These are phyloP conservation scores for Tolypeutes matacus DNA, from an alignment of 2,797 vertebrate genomes.

Conservation along the genomic window DNA sequence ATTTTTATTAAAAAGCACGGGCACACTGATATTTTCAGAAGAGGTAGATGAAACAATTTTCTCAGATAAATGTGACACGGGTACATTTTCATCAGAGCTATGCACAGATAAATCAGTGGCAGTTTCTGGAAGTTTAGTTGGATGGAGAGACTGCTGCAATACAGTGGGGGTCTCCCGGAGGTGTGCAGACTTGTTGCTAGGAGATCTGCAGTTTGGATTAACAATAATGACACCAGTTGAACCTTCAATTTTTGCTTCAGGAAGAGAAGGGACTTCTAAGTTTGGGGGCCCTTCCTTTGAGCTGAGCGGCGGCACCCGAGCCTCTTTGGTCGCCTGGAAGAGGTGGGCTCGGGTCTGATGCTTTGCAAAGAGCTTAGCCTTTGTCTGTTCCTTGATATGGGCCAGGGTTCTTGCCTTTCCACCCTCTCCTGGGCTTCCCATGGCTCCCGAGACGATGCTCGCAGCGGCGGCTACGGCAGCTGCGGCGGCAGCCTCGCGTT, in stretches of 20 bases:
- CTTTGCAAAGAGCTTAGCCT: conserved; percentile 91
- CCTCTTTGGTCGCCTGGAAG: conserved; percentile 88
- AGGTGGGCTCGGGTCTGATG: conserved; percentile 90
- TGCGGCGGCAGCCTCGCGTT: conserved; percentile 91
- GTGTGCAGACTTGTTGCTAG: conserved; percentile 89
- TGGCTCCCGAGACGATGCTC: conserved; percentile 89
- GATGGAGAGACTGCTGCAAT: conserved; percentile 87
- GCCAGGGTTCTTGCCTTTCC: conserved; percentile 91
- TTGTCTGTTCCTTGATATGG: conserved; percentile 92
- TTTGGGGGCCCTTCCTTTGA: conserved; percentile 87
- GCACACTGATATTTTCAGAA: conserved; percentile 89
- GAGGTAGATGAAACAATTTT: conserved; percentile 91
- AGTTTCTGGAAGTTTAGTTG: conserved; percentile 87
- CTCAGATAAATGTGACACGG: conserved; percentile 89
- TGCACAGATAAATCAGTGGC: conserved; percentile 87
- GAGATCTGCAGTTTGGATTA: conserved; percentile 92
- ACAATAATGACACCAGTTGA: conserved; percentile 92
- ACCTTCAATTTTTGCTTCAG: conserved; percentile 89
- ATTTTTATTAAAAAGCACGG: conserved; percentile 90
- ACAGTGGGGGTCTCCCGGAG: conserved; percentile 87
- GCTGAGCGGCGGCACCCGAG: conserved; percentile 83
- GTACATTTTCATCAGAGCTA: conserved; percentile 87
- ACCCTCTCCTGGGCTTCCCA: conserved; percentile 89
- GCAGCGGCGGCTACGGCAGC: conserved; percentile 91
- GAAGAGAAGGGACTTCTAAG: conserved; percentile 85